Conservation (phyloP, 2,888 invertebrate genomes). For the Nymphalis polychloros region DNA sequence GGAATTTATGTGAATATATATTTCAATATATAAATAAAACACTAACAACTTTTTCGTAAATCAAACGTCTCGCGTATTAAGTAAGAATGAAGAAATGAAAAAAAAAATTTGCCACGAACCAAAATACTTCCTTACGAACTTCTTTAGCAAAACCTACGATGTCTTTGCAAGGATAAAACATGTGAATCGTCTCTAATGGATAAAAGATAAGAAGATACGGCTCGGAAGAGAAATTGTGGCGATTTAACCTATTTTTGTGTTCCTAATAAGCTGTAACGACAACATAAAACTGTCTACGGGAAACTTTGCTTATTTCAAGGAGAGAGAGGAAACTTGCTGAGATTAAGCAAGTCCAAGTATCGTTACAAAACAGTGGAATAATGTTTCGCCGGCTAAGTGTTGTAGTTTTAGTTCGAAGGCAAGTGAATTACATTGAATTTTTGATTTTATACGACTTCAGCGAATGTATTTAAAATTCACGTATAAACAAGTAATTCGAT, state of each 20-base stretch:
- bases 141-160: slow-evolving; percentile 10
- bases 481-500: too few species aligned
- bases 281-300: slow-evolving; percentile 16
- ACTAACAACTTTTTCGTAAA: not conserved
- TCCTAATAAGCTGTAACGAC: slow-evolving; percentile 4
- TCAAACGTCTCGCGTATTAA: not conserved
- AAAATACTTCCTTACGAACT: slow-evolving; percentile 9
- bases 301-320: slow-evolving; percentile 17
- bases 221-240: slow-evolving; percentile 10
- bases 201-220: slow-evolving; percentile 24
- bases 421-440: not conserved
- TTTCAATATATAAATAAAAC: not conserved
- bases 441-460: not conserved
- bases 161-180: slow-evolving; percentile 15
- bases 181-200: slow-evolving; percentile 23
- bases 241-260: slow-evolving; percentile 9
- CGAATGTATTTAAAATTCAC: not conserved
- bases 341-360: not conserved
- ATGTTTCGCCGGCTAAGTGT: not conserved
- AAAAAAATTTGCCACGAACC: slow-evolving; percentile 6
- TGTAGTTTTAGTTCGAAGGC: slow-evolving; percentile 2
- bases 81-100: not conserved
- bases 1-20: not conserved
- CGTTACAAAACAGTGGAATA: not conserved
- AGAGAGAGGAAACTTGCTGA: not conserved